A percentile compares a stretch with the other conserved stretches of the same genome.
Evolutionary conservation across 1,140 invertebrate species (phyloP).

Genomic region (Drosophila rufa): DNA sequence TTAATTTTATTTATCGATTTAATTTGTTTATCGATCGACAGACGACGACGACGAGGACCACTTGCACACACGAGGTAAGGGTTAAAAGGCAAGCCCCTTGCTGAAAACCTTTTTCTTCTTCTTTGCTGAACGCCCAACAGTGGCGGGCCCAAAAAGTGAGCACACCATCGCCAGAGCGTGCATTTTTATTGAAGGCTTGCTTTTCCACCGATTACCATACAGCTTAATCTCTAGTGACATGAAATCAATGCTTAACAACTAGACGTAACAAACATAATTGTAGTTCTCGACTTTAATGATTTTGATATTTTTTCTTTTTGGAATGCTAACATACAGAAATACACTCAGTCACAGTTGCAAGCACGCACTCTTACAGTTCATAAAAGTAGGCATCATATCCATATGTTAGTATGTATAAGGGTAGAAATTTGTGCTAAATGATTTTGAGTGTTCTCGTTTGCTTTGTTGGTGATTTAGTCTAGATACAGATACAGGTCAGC

Average conservation of each 20-base stretch:
- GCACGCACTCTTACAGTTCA: slow-evolving; percentile 37
- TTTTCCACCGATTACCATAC: slow-evolving; percentile 24
- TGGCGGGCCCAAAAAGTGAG: slow-evolving; percentile 22
- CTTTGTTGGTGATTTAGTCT: slow-evolving; percentile 32
- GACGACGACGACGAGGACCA: slow-evolving; percentile 57
- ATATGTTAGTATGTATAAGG: slow-evolving; percentile 50
- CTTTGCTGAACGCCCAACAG: background rate
- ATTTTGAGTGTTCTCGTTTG: slow-evolving; percentile 25
- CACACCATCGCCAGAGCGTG: background rate
- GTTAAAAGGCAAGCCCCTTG: slow-evolving; percentile 27
- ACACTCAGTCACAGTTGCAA: slow-evolving; percentile 53
- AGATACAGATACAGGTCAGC: slow-evolving; percentile 23
- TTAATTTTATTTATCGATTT: slow-evolving; percentile 28
- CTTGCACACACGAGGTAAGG: slow-evolving; percentile 17
- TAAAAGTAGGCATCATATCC: slow-evolving; percentile 1
- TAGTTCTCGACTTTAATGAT: slow-evolving; percentile 12
- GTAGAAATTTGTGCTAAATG: slow-evolving; percentile 66
- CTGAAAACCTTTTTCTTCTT: slow-evolving; percentile 14
- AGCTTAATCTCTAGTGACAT: slow-evolving; percentile 43
- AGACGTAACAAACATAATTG: slow-evolving; percentile 33
- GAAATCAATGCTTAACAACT: slow-evolving; percentile 26
- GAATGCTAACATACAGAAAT: slow-evolving; percentile 62
- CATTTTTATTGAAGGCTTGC: slow-evolving; percentile 34
- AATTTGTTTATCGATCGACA: slow-evolving; percentile 34
- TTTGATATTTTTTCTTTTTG: slow-evolving; percentile 32